These are phyloP conservation scores for Dynastes maya DNA, from an alignment of 2,888 invertebrate species.

Conservation along the genomic window DNA sequence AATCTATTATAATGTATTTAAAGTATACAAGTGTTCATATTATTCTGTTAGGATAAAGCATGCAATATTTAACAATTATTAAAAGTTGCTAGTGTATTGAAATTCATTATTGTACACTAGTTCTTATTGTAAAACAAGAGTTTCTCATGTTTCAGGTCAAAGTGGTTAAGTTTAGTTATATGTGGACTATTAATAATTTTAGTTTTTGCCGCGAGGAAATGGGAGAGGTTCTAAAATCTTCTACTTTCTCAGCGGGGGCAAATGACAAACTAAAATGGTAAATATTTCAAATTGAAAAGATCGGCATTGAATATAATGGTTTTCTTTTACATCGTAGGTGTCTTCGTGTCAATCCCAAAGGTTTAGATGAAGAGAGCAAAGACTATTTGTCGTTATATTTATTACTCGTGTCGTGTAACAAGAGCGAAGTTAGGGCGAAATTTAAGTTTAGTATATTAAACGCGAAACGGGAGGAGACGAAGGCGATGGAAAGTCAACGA, in stretches of 20 bases:
- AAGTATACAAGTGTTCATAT: too few species aligned
- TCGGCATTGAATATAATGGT: neutral
- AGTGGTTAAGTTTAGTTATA: slow-evolving; percentile 99
- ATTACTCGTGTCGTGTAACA: slow-evolving; percentile 99
- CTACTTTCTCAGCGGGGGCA: slow-evolving; percentile 99
- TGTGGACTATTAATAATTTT: slow-evolving; percentile 99
- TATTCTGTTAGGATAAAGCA: too few species aligned
- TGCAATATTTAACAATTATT: neutral
- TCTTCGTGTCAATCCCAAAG: slow-evolving; percentile 99
- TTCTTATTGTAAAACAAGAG: slow-evolving; percentile 34
- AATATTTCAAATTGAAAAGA: neutral
- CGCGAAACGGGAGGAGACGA: slow-evolving; percentile 99
- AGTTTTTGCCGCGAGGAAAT: slow-evolving; percentile 99
- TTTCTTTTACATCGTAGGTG: slow-evolving; percentile 76
- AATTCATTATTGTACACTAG: neutral
- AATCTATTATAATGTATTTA: too few species aligned
- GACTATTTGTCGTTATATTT: slow-evolving; percentile 99
- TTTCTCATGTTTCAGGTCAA: slow-evolving; percentile 83
- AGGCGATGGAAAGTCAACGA: slow-evolving; percentile 98
- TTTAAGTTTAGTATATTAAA: slow-evolving; percentile 99
- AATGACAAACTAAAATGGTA: slow-evolving; percentile 99
- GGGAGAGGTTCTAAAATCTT: slow-evolving; percentile 99
- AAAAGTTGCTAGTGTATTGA: slow-evolving; percentile 9
- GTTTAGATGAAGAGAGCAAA: slow-evolving; percentile 99
- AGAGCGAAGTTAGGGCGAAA: slow-evolving; percentile 99